These are phyloP conservation scores for Lycia hirtaria DNA, from an alignment of 2,888 invertebrate genomes.

Conservation along the genomic window DNA sequence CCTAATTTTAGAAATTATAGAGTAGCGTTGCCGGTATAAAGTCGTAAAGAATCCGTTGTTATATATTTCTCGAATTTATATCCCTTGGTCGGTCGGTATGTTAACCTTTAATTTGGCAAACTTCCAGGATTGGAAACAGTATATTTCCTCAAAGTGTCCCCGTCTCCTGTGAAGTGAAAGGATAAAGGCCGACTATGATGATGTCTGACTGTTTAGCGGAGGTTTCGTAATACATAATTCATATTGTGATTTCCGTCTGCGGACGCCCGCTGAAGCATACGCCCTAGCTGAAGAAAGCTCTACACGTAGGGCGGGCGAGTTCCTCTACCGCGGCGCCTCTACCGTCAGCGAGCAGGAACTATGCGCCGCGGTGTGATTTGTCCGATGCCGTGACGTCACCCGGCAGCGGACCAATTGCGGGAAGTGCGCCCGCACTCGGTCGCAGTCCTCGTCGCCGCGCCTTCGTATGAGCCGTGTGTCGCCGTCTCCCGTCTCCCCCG, in stretches of 20 bases:
- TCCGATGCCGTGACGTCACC: conserved; percentile 73
- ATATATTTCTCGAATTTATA: conserved; percentile 11
- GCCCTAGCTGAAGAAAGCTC: conserved; percentile 82
- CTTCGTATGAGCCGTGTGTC: conserved; percentile 81
- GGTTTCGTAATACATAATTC: conserved; percentile 22
- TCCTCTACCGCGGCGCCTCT: conserved; percentile 71
- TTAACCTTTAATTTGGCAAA: conserved; percentile 39
- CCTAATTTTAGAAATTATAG: neutral
- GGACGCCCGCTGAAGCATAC: conserved; percentile 77
- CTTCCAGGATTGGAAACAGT: conserved; percentile 31
- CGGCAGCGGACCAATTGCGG: conserved; percentile 72
- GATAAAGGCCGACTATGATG: conserved; percentile 11
- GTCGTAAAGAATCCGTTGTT: neutral
- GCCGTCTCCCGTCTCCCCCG: conserved; percentile 74
- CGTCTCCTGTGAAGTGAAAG: neutral
- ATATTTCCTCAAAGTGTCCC: conserved; percentile 19
- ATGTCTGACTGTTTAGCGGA: conserved; percentile 17
- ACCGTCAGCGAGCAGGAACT: conserved; percentile 59
- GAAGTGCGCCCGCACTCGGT: conserved; percentile 72
- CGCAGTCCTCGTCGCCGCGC: conserved; percentile 83
- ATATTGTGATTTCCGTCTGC: conserved; percentile 56
- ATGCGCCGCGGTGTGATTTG: conserved; percentile 64
- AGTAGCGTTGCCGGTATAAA: neutral
- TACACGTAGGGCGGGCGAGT: conserved; percentile 79
- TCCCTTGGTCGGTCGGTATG: conserved; percentile 17